Base-by-base conservation (phyloP, 2,797 vertebrate species). In the Scarus forsteni region DNA sequence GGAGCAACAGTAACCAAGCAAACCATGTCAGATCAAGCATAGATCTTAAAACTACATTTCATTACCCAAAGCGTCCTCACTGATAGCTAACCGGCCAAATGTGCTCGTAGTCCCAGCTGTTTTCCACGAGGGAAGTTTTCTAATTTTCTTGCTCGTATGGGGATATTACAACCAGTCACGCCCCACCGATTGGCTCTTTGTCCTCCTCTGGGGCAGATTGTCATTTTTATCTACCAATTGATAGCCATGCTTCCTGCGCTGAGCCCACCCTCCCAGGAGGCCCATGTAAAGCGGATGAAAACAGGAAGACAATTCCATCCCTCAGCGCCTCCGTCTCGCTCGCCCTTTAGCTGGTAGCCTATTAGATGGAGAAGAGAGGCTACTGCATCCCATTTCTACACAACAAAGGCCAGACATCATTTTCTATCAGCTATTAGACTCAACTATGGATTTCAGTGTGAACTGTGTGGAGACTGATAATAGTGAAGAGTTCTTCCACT, bases 141-240 rank as follows among this genome's bases (percentile, higher is more conserved):
- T 89, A 87, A 92, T 92, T 90, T 91, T 72, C 79, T 73, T 60
- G 70, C 87, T 85, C 87, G 87, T 87, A 81, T 83, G 75, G 77
- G 84, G 85, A 87, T 90, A 93, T 92, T 91, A 89, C 60, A 65
- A 84, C 80, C 74, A 63, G 91, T 92, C 89, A 93, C 74, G 81
- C 89, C 79, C 90, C 90, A 77, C 57, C 10, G 80, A 92, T 90
- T 91, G 88, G 87, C 90, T 92, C 85, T 89, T 88, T 91, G 88
- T 90, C 80, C 85, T 88, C 92, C 88, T 88, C 70, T 79, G 87
- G 89, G 90, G 85, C 75, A 89, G 87, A 92, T 90, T 89, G 92
- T 90, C 89, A 90, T 91, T 92, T 92, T 93, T 93, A 92, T 92
- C 88, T 92, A 81, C 91, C 91, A 90, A 91, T 93, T 92, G 90